A percentile compares a stretch with the other conserved stretches of the same genome.
phyloP scores from a whole-genome alignment of 2,888 invertebrate genomes.

The Pristionchus maxplancki region DNA sequence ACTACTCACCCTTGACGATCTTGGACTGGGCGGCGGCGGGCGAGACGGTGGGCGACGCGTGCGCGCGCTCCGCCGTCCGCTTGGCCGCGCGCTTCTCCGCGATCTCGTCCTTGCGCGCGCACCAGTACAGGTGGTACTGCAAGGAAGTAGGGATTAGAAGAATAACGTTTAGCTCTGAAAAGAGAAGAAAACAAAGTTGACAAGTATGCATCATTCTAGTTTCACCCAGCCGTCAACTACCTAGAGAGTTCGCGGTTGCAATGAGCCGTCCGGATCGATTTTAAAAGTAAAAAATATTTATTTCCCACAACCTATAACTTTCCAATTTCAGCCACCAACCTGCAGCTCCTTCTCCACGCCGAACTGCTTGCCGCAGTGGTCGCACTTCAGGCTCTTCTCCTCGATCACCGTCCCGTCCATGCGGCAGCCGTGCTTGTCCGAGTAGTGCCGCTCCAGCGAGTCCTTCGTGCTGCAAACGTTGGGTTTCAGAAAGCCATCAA shows the following conservation, averaged over 20 bases:
- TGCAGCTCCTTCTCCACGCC: conserved; percentile 45
- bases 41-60: not conserved
- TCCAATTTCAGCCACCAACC: not conserved
- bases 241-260: no score
- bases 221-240: no score
- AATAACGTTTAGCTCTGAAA: not conserved
- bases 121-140: conserved; percentile 32
- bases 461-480: conserved; percentile 49
- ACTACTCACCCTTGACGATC: conserved; percentile 24
- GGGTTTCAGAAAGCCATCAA: no score
- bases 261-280: no score
- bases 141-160: not conserved
- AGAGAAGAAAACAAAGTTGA: not conserved
- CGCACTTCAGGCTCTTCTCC: not conserved
- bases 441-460: conserved; percentile 48
- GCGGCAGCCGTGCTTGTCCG: not conserved
- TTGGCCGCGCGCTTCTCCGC: conserved; percentile 26
- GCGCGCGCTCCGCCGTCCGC: not conserved
- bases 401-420: conserved; percentile 30
- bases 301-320: no score
- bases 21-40: not conserved
- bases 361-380: conserved; percentile 31
- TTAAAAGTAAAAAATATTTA: no score
- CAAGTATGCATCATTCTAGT: no score
- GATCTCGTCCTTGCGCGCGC: conserved; percentile 19